Evolutionary conservation across 2,797 vertebrate genomes (phyloP), one percentile per base, ranked within the genome.

Genomic region (Scolopax rusticola): DNA sequence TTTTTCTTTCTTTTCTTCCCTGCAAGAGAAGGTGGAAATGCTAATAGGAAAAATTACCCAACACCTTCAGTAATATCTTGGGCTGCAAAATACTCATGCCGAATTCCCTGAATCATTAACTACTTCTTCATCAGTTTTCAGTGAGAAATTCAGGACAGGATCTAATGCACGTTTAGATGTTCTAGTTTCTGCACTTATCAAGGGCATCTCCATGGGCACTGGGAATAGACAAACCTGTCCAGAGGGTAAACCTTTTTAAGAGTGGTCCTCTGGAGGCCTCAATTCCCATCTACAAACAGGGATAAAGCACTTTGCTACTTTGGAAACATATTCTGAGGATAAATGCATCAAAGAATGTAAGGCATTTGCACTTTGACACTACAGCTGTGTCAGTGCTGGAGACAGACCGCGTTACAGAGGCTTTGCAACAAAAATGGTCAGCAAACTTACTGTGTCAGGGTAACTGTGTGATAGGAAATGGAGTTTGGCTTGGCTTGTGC

Each of bases 281-380:
- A 67, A 1, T 77, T 92, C 36, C 56, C 28, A 82, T 48, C 27
- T 41, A 60, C 8, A 47, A 69, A 19, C 27, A n/a, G 19, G 7
- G 27, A 79, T 47, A 89, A 87, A 74, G 20, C 33, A 73, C 30
- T 90, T 68, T 7, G 3, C 33, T 81, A n/a, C 14, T 19, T 25
- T 4, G 0, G 53, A 93, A 90, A 90, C 53, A 15, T 82, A 51
- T 73, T 78, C 60, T 43, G 87, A 86, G 79, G 70, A 56, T 93
- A 94, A 95, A 87, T 59, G 59, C 63, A 69, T 61, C n/a, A 43
- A 82, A 90, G 70, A 95, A 92, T 74, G 80, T 45, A 45, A 93
- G 63, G 84, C 56, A 95, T 89, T 82, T 94, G 84, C 83, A 91
- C 94, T 96, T 81, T 93, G 91, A 93, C 87, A 67, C 57, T 89